These are phyloP conservation scores for Neodontobutis hainanensis DNA, from an alignment of 2,113 vertebrate genomes.

Conservation along the genomic window DNA sequence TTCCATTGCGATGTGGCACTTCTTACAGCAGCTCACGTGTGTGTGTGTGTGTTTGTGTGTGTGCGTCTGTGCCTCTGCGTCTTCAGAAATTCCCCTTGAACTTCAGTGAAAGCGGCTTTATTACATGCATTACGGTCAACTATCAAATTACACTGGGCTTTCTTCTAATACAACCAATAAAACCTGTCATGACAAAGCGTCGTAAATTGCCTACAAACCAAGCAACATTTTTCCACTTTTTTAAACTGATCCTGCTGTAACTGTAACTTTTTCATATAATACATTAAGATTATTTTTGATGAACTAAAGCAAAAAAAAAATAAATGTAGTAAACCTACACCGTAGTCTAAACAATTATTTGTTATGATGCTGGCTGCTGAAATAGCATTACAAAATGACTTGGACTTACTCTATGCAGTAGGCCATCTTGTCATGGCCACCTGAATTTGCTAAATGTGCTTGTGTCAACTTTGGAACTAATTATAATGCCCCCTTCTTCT, in stretches of 20 bases:
- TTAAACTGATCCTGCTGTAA: background rate
- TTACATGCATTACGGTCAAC: conserved; percentile 69
- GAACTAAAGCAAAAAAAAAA: too few relatives aligned
- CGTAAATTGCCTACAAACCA: too few relatives aligned
- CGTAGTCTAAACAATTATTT: too few relatives aligned
- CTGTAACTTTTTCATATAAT: too few relatives aligned
- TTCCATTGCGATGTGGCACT: conserved; percentile 81
- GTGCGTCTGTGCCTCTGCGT: conserved; percentile 20
- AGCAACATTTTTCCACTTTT: too few relatives aligned
- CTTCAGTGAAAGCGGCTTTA: conserved; percentile 42
- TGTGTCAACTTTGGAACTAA: conserved; percentile 34
- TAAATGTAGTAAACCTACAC: too few relatives aligned
- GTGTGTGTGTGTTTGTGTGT: too few relatives aligned
- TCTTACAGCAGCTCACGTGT: conserved; percentile 34
- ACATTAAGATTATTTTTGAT: too few relatives aligned
- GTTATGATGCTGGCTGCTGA: too few relatives aligned
- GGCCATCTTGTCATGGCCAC: background rate
- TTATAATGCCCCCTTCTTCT: conserved; percentile 31
- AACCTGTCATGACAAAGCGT: background rate
- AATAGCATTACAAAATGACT: too few relatives aligned
- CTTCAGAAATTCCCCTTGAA: conserved; percentile 40
- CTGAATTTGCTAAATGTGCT: conserved; percentile 1
- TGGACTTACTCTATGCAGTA: background rate
- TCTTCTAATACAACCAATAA: conserved; percentile 5
- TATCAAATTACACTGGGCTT: conserved; percentile 73